phyloP scores from a whole-genome alignment of 2,113 vertebrate genomes.

The Toxotes chatareus region DNA sequence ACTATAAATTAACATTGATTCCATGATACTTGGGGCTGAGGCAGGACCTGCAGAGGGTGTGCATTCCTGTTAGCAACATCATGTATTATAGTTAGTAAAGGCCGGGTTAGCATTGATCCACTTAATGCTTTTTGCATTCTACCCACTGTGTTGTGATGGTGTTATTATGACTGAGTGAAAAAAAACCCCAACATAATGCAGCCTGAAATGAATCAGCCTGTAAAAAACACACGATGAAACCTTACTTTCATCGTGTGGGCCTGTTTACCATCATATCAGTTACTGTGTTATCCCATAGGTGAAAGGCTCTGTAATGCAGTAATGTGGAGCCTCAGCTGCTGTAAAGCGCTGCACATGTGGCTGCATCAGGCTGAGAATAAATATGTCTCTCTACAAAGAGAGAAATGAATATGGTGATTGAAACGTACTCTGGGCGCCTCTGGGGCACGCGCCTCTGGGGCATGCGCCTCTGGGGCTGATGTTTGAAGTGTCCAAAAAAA shows the following conservation, averaged over 20 bases:
- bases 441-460: too few species aligned
- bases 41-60: not conserved
- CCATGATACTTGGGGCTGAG: not conserved
- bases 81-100: constrained; percentile 8
- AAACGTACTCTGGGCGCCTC: not conserved
- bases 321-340: too few species aligned
- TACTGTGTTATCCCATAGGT: too few species aligned
- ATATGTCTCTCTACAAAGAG: too few species aligned
- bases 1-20: constrained; percentile 43
- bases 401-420: not conserved
- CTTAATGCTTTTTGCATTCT: not conserved
- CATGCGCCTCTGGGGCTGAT: too few species aligned
- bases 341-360: too few species aligned
- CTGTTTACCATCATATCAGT: not conserved
- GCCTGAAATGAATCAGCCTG: not conserved
- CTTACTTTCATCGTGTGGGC: not conserved
- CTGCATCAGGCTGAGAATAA: too few species aligned
- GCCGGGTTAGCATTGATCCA: not conserved
- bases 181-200: too few species aligned
- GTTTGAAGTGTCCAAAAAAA: not conserved
- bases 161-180: too few species aligned
- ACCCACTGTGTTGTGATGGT: not conserved
- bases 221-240: not conserved
- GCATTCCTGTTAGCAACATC: not conserved
- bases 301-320: too few species aligned